Evolutionary conservation across 2,113 vertebrate species (phyloP), one percentile per base, ranked within the genome.

Genomic region (Chaetura pelagica): DNA sequence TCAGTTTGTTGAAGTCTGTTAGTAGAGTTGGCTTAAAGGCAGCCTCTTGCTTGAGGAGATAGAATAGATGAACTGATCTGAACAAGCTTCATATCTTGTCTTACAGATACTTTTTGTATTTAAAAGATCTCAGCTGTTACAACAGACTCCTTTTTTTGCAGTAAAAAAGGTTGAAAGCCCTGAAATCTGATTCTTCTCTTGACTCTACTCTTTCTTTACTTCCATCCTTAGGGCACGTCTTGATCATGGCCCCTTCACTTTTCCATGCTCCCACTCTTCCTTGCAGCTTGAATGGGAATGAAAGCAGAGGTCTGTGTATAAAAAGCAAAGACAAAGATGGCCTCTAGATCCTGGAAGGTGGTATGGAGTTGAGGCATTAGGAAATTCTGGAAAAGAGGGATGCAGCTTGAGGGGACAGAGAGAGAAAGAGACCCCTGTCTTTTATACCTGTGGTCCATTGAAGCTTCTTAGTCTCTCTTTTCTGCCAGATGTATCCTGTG

Each of bases 201-300:
- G 9, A 20, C 44, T 71, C 54, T 63, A 9, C 34, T 73, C 23
- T 64, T 85, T 63, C 34, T 82, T 52, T 84, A 11, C 13, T 72
- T 10, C n/a, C 7, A 12, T 75, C 10, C 27, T 64, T 72, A 46
- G n/a, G 26, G 13, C 26, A 61, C 9, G 9, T 78, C 26, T 75
- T 23, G 55, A 0, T 73, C 44, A 26, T 61, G 32, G 13, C 18
- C 32, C 0, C 0, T 63, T 91, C 34, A 16, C 20, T 87, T 78
- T 74, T 12, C 32, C 16, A 6, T 82, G 30, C 1, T 12, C 32
- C 3, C 2, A 2, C 32, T 55, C 32, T 75, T 81, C 8, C 22
- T 23, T 72, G 29, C 23, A 48, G 17, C 46, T 81, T 5, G 3
- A 11, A 20, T 72, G 38, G 40, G 46, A 61, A 7, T 57, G 24